These are phyloP conservation scores for Pseudomugil tenellus DNA, from an alignment of 2,797 vertebrate genomes.

Conservation along the genomic window DNA sequence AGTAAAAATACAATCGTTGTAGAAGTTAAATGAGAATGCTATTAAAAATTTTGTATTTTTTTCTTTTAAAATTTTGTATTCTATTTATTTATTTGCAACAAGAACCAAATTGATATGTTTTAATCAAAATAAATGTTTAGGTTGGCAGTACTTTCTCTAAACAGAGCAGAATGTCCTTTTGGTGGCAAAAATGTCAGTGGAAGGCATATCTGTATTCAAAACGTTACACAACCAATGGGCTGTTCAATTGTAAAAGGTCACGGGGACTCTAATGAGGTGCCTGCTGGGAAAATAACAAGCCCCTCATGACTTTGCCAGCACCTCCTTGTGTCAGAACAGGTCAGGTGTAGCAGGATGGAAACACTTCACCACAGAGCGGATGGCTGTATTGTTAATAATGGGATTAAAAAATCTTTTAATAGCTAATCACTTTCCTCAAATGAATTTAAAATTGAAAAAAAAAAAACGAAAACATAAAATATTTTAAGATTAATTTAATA, in stretches of 20 bases:
- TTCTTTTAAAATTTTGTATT: no score
- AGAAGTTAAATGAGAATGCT: no score
- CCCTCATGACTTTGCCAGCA: slow-evolving; percentile 56
- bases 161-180: slow-evolving; percentile 43
- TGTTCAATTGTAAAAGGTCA: slow-evolving; percentile 79
- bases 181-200: slow-evolving; percentile 57
- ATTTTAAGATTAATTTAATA: slow-evolving; percentile 28
- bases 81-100: background rate
- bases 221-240: slow-evolving; percentile 51
- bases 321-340: slow-evolving; percentile 62
- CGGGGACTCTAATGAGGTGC: slow-evolving; percentile 75
- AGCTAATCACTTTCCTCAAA: slow-evolving; percentile 5
- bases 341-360: slow-evolving; percentile 61
- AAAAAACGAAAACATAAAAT: background rate
- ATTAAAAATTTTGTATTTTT: no score
- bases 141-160: slow-evolving; percentile 38
- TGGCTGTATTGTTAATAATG: slow-evolving; percentile 6
- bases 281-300: slow-evolving; percentile 78
- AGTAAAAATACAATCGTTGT: no score
- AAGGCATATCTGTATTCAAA: slow-evolving; percentile 77
- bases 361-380: slow-evolving; percentile 30
- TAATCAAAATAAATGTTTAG: slow-evolving; percentile 25
- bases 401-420: background rate
- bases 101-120: slow-evolving; percentile 29
- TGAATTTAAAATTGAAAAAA: background rate